Conservation (phyloP, 23 tunicate species). For the Diplosoma virens region DNA sequence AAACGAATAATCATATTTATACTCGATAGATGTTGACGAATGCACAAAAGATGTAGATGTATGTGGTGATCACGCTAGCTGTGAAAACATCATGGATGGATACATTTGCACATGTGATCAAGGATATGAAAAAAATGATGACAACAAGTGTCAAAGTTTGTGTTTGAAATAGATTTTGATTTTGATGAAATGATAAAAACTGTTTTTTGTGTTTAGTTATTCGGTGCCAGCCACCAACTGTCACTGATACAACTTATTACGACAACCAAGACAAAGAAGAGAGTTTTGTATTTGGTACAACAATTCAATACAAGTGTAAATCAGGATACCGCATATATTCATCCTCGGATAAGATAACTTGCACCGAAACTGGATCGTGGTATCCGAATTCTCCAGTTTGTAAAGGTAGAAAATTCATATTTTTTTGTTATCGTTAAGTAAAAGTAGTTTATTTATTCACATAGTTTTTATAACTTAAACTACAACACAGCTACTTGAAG, state of each 20-base stretch:
- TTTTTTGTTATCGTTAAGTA: too few relatives aligned
- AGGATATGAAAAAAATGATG: slow-evolving; percentile 22
- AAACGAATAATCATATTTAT: too few relatives aligned
- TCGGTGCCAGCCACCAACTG: neutral
- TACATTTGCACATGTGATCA: slow-evolving; percentile 30
- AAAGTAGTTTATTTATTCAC: too few relatives aligned
- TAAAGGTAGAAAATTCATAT: too few relatives aligned
- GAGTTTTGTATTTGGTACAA: neutral
- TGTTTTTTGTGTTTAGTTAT: neutral
- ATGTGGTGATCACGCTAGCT: slow-evolving; percentile 43
- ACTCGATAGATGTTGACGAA: slow-evolving; percentile 72
- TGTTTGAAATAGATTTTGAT: neutral
- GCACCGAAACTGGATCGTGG: slow-evolving; percentile 4
- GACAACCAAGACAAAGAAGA: neutral
- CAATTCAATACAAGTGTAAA: neutral
- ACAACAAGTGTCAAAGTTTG: neutral
- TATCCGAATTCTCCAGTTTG: neutral
- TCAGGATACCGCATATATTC: neutral
- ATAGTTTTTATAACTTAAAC: too few relatives aligned
- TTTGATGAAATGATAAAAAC: too few relatives aligned
- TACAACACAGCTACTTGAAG: too few relatives aligned
- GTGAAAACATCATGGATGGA: slow-evolving; percentile 19
- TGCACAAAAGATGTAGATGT: slow-evolving; percentile 18
- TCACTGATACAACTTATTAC: slow-evolving; percentile 2
- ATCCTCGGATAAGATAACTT: neutral